Evolutionary conservation across 92 coral and sea anemone genomes (phyloP).

Genomic region (Actinostola sp.): DNA sequence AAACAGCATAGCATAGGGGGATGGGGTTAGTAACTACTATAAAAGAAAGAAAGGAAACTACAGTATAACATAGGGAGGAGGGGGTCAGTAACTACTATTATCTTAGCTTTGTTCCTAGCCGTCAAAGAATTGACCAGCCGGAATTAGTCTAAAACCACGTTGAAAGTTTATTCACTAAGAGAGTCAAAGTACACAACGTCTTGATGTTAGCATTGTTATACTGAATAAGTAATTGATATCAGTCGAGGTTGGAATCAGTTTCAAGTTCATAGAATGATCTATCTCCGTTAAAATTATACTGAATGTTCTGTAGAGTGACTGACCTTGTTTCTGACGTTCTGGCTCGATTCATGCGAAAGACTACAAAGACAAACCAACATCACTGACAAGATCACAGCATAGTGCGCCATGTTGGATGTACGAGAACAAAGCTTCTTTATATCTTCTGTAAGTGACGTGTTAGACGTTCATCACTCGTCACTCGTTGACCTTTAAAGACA

Average conservation of each 20-base stretch:
- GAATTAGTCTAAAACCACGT: no score
- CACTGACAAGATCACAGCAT: neutral
- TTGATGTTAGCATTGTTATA: no score
- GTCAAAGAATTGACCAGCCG: no score
- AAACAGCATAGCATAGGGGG: neutral
- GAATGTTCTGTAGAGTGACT: neutral
- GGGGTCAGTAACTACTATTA: neutral
- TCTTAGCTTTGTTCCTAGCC: no score
- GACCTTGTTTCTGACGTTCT: neutral
- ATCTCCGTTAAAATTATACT: neutral
- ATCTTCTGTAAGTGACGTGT: conserved; percentile 23
- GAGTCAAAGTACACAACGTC: no score
- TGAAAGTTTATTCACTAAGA: no score
- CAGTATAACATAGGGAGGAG: neutral
- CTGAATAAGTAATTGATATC: no score
- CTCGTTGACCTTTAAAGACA: conserved; percentile 8
- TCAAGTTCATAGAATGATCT: no score
- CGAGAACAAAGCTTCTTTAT: conserved; percentile 22
- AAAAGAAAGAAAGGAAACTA: neutral
- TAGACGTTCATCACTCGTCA: conserved; percentile 15
- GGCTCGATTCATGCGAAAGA: neutral
- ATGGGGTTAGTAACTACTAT: neutral
- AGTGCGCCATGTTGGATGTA: conserved; percentile 17
- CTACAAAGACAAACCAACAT: conserved; percentile 7
- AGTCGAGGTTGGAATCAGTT: neutral